Evolutionary conservation across 2,888 invertebrate species (phyloP).

Genomic region (Sympetrum striolatum): DNA sequence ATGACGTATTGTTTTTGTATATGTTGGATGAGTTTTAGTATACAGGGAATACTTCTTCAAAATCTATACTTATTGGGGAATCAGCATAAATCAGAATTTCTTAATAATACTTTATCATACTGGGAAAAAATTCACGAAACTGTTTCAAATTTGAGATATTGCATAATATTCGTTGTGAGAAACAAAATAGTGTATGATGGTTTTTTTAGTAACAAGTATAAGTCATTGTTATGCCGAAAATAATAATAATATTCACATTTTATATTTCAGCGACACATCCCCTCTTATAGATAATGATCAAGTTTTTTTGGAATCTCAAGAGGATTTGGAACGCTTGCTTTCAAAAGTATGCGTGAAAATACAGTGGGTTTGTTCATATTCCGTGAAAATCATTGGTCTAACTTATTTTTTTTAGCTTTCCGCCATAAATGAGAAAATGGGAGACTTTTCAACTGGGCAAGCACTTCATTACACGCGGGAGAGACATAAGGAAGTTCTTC

Average conservation of each 20-base stretch:
- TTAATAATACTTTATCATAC: too few species aligned
- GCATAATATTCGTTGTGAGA: too few species aligned
- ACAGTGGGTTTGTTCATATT: neutral
- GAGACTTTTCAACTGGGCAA: constrained; percentile 69
- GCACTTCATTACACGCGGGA: constrained; percentile 88
- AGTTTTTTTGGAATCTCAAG: constrained; percentile 90
- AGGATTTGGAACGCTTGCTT: constrained; percentile 88
- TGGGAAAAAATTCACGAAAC: too few species aligned
- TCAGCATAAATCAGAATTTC: too few species aligned
- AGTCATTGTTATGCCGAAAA: too few species aligned
- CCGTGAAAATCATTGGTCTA: neutral
- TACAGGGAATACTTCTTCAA: too few species aligned
- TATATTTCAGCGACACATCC: constrained; percentile 71
- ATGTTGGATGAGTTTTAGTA: neutral
- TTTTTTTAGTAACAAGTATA: too few species aligned
- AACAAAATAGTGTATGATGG: too few species aligned
- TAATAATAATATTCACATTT: neutral
- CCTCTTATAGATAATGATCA: constrained; percentile 88
- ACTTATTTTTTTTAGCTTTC: constrained; percentile 66
- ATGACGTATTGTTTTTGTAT: neutral
- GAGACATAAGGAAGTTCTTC: constrained; percentile 93
- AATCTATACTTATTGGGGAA: too few species aligned
- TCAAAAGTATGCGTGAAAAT: constrained; percentile 68
- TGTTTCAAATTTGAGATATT: too few species aligned
- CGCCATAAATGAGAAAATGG: constrained; percentile 82